A percentile compares a stretch with the other conserved stretches of the same genome.
These are phyloP conservation scores for Cephus runcator DNA, from an alignment of 2,888 invertebrate species.

Conservation along the genomic window DNA sequence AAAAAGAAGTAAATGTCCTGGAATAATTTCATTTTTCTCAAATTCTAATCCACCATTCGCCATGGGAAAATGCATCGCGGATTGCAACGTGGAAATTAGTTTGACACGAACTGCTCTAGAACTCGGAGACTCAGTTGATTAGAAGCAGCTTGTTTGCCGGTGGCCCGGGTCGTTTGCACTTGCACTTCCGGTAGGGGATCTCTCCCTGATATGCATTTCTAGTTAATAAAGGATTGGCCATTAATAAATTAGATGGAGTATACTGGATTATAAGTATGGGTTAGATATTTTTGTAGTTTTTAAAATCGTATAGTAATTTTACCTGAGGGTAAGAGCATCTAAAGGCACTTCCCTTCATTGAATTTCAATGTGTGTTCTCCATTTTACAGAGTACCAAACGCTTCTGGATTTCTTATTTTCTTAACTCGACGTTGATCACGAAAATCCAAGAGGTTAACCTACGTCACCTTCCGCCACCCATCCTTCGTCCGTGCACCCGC, in stretches of 20 bases:
- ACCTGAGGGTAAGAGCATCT: background rate
- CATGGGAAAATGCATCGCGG: background rate
- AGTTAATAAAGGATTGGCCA: background rate
- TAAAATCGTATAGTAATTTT: background rate
- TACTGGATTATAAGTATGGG: background rate
- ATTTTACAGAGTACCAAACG: background rate
- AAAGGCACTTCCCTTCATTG: background rate
- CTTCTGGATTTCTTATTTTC: background rate
- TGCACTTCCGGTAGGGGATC: background rate
- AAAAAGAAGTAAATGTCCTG: background rate
- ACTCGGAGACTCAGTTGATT: background rate
- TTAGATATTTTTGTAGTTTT: background rate
- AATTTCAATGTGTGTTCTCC: background rate
- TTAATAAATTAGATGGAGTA: background rate
- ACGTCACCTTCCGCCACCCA: too few species aligned
- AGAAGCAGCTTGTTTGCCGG: background rate
- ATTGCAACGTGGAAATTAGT: background rate
- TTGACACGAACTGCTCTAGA: background rate
- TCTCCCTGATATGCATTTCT: background rate
- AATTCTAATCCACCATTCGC: background rate
- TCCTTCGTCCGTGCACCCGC: too few species aligned
- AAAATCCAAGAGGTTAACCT: too few species aligned
- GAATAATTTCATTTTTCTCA: background rate
- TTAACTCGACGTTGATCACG: too few species aligned
- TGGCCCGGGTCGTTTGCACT: background rate